phyloP scores from a whole-genome alignment of 2,888 invertebrate genomes.

The Euplagia quadripunctaria region DNA sequence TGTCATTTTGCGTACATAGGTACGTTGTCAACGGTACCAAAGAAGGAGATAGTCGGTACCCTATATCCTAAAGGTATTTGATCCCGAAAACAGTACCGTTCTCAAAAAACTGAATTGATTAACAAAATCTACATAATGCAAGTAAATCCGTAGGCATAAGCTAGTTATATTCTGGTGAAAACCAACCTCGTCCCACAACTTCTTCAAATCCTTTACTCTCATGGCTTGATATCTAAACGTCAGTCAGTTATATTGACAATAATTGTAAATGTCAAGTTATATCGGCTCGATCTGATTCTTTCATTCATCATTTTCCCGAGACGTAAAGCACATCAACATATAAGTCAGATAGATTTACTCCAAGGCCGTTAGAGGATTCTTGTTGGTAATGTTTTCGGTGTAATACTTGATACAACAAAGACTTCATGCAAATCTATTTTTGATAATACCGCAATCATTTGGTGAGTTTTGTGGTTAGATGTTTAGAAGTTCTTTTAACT shows the following conservation, averaged over 20 bases:
- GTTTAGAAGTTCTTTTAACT: slow-evolving; percentile 21
- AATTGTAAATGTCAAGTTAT: neutral
- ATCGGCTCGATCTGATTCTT: neutral
- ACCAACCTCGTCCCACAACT: too few species aligned
- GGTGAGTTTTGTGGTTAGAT: slow-evolving; percentile 26
- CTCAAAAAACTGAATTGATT: too few species aligned
- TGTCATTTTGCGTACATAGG: too few species aligned
- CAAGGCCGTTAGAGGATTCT: neutral
- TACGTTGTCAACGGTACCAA: too few species aligned
- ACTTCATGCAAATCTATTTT: slow-evolving; percentile 23
- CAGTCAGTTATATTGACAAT: neutral
- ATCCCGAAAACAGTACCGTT: too few species aligned
- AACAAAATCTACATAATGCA: too few species aligned
- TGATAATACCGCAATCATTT: slow-evolving; percentile 16
- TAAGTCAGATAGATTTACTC: neutral
- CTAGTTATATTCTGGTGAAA: too few species aligned
- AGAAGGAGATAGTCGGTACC: too few species aligned
- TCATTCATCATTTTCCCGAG: neutral
- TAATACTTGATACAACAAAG: neutral
- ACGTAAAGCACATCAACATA: neutral
- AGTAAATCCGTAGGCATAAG: too few species aligned
- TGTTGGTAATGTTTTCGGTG: neutral
- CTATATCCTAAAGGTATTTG: too few species aligned
- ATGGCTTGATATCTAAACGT: neutral
- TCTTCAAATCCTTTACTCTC: too few species aligned